These are phyloP conservation scores for Fragum sueziense DNA, from an alignment of 2,888 invertebrate species.

Conservation along the genomic window DNA sequence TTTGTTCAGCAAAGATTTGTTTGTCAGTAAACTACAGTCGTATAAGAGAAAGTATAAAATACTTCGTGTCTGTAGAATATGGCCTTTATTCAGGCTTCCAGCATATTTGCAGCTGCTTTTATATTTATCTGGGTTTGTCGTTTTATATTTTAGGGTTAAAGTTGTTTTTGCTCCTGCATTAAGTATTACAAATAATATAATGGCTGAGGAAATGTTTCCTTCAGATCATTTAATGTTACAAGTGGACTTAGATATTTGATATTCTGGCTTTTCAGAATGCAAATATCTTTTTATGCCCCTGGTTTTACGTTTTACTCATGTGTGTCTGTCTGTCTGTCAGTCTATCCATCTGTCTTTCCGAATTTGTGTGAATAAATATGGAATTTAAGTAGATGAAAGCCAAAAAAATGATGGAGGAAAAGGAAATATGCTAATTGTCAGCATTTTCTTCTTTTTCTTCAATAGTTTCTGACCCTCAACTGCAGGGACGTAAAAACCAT, in stretches of 20 bases:
- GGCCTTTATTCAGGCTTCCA: slow-evolving; percentile 68
- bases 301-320: not conserved
- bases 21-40: slow-evolving; percentile 16
- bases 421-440: not conserved
- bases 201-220: slow-evolving; percentile 76
- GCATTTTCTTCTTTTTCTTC: not conserved
- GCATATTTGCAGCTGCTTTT: slow-evolving; percentile 68
- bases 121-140: slow-evolving; percentile 44
- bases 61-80: slow-evolving; percentile 45
- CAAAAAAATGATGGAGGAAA: not conserved
- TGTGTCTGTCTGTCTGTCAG: not conserved
- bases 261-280: no score
- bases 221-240: slow-evolving; percentile 77
- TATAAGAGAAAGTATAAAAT: slow-evolving; percentile 41
- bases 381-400: not conserved
- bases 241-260: slow-evolving; percentile 28
- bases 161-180: slow-evolving; percentile 60
- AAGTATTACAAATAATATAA: slow-evolving; percentile 62
- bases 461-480: not conserved
- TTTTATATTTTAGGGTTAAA: slow-evolving; percentile 47
- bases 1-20: slow-evolving; percentile 72
- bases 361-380: not conserved
- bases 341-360: not conserved
- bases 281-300: not conserved
- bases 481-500: not conserved